These are phyloP conservation scores for Cheilosia vernalis DNA, from an alignment of 2,888 invertebrate species.

Conservation along the genomic window DNA sequence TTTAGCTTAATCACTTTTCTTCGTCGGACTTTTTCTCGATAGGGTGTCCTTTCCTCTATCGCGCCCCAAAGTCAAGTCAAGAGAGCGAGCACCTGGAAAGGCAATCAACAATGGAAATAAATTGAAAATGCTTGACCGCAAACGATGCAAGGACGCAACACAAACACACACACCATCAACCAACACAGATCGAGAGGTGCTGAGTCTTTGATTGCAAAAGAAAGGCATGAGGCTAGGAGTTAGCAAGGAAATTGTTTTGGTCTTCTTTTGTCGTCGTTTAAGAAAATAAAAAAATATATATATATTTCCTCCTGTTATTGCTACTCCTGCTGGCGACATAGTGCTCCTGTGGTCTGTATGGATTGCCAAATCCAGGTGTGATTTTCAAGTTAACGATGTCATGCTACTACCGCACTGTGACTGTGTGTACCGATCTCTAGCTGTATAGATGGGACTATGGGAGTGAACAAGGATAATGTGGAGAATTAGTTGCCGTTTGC, in stretches of 20 bases:
- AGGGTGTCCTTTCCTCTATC: constrained; percentile 25
- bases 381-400: constrained; percentile 66
- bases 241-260: constrained; percentile 23
- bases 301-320: constrained; percentile 37
- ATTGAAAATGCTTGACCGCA: constrained; percentile 73
- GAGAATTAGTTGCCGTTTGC: constrained; percentile 67
- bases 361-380: constrained; percentile 71
- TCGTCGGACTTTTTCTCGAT: constrained; percentile 36
- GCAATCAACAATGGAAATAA: constrained; percentile 73
- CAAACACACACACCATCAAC: constrained; percentile 1
- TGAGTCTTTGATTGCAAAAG: constrained; percentile 45
- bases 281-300: not conserved
- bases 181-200: constrained; percentile 12
- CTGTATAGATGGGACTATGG: constrained; percentile 7
- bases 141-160: constrained; percentile 27
- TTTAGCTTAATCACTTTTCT: constrained; percentile 71
- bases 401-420: not conserved
- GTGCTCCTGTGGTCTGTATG: constrained; percentile 48
- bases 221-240: constrained; percentile 36
- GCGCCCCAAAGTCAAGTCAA: constrained; percentile 57
- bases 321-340: constrained; percentile 50
- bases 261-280: constrained; percentile 26
- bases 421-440: not conserved
- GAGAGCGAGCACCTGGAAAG: constrained; percentile 68
- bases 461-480: constrained; percentile 72